A percentile compares a stretch with the other conserved stretches of the same genome.
Conservation (phyloP, 2,113 vertebrate genomes). For the Urocolius indicus region DNA sequence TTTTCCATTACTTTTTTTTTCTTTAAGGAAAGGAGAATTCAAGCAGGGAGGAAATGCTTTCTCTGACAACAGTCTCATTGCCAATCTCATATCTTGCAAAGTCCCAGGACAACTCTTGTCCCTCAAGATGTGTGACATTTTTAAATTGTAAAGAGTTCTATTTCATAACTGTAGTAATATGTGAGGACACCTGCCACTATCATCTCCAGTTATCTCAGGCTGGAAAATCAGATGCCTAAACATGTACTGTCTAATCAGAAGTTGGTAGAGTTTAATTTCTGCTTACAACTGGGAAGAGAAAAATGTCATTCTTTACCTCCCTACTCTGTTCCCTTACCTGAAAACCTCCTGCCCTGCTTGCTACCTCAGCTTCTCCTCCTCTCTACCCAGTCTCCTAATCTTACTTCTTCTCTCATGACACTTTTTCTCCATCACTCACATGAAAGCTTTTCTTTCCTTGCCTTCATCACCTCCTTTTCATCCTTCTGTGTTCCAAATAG, state of each 20-base stretch:
- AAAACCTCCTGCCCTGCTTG: not conserved
- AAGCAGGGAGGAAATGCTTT: not conserved
- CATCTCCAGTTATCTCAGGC: not conserved
- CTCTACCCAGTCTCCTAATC: not conserved
- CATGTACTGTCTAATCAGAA: not conserved
- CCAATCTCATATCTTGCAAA: not conserved
- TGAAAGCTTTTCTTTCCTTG: not conserved
- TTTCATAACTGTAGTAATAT: not conserved
- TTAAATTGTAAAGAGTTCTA: not conserved
- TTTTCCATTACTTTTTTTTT: not conserved
- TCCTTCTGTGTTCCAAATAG: not conserved
- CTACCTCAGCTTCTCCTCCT: not conserved
- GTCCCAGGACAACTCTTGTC: not conserved
- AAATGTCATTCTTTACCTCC: not conserved
- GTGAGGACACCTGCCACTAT: not conserved
- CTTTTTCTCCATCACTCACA: not conserved
- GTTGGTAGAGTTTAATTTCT: not conserved
- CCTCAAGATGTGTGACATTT: slow-evolving; percentile 1
- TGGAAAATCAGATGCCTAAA: not conserved
- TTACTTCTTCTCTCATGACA: not conserved
- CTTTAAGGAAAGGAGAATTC: not conserved
- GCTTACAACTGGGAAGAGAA: not conserved
- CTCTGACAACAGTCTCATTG: not conserved
- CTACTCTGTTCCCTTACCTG: not conserved
- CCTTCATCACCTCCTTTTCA: not conserved